These are phyloP conservation scores for Rhagoletis zephyria DNA, from an alignment of 1,140 invertebrate genomes.

Conservation along the genomic window DNA sequence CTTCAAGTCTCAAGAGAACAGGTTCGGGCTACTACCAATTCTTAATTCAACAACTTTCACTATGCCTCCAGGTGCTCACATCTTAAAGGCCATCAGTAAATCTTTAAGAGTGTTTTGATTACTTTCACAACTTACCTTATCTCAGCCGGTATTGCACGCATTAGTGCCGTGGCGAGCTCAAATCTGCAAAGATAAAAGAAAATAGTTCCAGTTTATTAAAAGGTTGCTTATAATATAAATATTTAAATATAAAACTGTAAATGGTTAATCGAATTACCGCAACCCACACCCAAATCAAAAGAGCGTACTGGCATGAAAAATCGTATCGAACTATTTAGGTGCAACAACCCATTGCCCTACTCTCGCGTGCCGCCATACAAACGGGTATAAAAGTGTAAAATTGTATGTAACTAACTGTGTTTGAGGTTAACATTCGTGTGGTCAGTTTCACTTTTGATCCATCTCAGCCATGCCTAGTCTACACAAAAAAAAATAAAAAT, in stretches of 20 bases:
- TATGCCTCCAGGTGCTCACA: too few relatives aligned
- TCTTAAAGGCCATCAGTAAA: too few relatives aligned
- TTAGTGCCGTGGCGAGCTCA: neutral
- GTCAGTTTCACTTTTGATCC: slow-evolving; percentile 36
- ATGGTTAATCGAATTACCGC: neutral
- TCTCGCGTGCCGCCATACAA: neutral
- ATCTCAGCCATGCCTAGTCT: neutral
- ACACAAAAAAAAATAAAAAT: too few relatives aligned
- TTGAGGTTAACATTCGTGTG: neutral
- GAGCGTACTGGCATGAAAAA: neutral
- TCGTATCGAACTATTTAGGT: neutral
- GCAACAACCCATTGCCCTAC: slow-evolving; percentile 26
- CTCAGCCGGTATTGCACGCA: slow-evolving; percentile 10
- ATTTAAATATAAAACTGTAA: neutral
- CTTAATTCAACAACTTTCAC: too few relatives aligned
- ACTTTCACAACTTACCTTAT: neutral
- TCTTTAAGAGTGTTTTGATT: too few relatives aligned
- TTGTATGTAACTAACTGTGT: neutral
- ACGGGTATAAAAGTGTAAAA: neutral
- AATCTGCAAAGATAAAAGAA: slow-evolving; percentile 20
- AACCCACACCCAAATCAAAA: neutral
- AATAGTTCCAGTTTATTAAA: neutral
- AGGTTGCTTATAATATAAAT: neutral
- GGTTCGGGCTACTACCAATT: too few relatives aligned
- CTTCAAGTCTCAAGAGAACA: too few relatives aligned